Evolutionary conservation across 2,888 invertebrate genomes (phyloP), one percentile per base, ranked within the genome.

Genomic region (Zaprionus lineosus): DNA sequence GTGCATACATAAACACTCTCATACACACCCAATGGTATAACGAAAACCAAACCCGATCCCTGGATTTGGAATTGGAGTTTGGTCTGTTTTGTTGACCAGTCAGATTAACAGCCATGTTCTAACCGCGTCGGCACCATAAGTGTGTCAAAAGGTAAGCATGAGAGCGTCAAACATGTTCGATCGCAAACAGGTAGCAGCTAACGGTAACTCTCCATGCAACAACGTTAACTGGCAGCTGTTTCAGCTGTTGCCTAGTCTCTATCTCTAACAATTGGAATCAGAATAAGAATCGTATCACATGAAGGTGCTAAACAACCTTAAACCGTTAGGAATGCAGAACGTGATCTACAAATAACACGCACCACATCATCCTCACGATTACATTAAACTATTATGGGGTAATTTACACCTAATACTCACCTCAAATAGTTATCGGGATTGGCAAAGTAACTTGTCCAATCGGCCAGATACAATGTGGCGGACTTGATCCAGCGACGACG

Each of bases 401-500:
- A 15, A 7, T 8, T 9, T 21, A 28, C 7, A 18, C 24, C 11
- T 31, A 9, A n/a, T 34, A 85, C 90, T 91, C 89, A 94, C 93
- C 93, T 93, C 81, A 93, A 92, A 83, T 95, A 95, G 4, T 94
- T 94, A 58, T 93, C 92, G 1, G 96, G 95, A 81, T 96, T 94
- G 0, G 95, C 93, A 12, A 95, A 86, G 70, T 95, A 93, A 12
- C 94, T 92, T 19, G 95, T 92, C 91, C 94, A 93, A 51, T 94
- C 94, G 0, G 95, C 94, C 63, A 96, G 90, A 83, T 94, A 95
- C 63, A 93, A 92, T 1, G 95, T 94, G 5, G 95, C 92, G 3
- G 93, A 92, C 76, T 93, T 93, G 68, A 96, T 94, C 96, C 96
- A 96, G 67, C 94, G 93, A 40, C 94, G 92, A 64, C 96, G 92